Conservation (phyloP, 2,797 vertebrate genomes). For the Hydrophis major region DNA sequence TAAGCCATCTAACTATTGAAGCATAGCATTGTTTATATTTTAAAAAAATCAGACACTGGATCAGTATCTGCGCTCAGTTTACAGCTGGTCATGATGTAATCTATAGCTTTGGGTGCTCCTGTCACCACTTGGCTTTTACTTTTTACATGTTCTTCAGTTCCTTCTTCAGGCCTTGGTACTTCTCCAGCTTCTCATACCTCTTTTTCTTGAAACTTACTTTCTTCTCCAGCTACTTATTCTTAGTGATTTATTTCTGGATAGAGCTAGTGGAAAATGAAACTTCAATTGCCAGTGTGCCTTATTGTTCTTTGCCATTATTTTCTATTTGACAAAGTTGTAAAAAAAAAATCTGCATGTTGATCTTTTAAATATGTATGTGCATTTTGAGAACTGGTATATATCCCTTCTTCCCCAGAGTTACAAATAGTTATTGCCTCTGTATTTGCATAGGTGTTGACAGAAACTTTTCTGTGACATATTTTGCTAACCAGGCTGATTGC, state of each 20-base stretch:
- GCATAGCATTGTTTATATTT: background rate
- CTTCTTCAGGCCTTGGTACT: background rate
- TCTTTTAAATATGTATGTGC: background rate
- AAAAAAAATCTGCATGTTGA: constrained; percentile 7
- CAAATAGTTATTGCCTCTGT: constrained; percentile 19
- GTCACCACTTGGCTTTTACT: background rate
- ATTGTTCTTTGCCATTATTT: constrained; percentile 36
- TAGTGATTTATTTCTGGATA: background rate
- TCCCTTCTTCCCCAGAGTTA: background rate
- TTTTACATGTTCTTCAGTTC: background rate
- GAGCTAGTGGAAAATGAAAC: background rate
- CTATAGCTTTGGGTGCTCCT: background rate
- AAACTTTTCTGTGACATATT: constrained; percentile 33
- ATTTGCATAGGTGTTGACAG: constrained; percentile 56
- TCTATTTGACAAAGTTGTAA: constrained; percentile 38
- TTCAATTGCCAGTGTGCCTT: background rate
- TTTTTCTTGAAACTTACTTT: background rate
- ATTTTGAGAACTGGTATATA: background rate
- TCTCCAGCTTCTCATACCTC: background rate
- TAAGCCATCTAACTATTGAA: background rate
- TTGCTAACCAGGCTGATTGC: constrained; percentile 59
- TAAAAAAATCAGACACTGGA: background rate
- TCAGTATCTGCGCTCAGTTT: background rate
- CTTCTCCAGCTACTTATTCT: background rate
- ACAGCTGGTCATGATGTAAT: background rate